Evolutionary conservation across 2,888 invertebrate genomes (phyloP).

Genomic region (Phytoseiulus persimilis): DNA sequence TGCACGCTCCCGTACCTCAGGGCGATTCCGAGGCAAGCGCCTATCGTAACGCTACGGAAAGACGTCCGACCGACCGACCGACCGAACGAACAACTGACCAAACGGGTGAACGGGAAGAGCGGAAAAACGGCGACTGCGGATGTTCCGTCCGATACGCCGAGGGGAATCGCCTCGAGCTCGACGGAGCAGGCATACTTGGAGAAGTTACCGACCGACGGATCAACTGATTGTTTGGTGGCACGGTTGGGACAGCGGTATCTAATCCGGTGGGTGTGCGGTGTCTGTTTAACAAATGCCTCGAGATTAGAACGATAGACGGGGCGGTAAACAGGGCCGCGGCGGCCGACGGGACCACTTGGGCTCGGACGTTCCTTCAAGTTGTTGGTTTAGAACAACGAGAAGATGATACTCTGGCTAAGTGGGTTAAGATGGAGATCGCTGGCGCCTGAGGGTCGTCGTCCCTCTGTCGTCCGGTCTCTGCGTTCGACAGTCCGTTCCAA

Average conservation of each 20-base stretch:
- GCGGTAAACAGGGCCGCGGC: background rate
- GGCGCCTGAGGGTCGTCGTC: background rate
- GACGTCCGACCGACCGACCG: background rate
- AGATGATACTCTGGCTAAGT: slow-evolving; percentile 5
- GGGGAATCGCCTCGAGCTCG: background rate
- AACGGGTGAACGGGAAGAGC: too few relatives aligned
- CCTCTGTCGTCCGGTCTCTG: background rate
- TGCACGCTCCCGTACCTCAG: background rate
- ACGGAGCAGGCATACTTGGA: background rate
- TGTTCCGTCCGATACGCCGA: too few relatives aligned
- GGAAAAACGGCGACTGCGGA: too few relatives aligned
- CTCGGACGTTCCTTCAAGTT: background rate
- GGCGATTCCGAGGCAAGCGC: background rate
- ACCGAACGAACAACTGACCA: background rate
- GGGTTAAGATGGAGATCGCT: background rate
- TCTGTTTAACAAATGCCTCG: background rate
- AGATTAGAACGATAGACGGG: background rate
- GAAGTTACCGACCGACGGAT: background rate
- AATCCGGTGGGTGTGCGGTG: background rate
- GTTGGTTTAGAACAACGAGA: background rate
- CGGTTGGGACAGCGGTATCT: background rate
- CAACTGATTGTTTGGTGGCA: background rate
- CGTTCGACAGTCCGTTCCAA: background rate
- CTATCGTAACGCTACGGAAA: background rate
- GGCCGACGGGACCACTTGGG: background rate